Evolutionary conservation across 2,113 vertebrate genomes (phyloP).

Genomic region (Sialia sialis): DNA sequence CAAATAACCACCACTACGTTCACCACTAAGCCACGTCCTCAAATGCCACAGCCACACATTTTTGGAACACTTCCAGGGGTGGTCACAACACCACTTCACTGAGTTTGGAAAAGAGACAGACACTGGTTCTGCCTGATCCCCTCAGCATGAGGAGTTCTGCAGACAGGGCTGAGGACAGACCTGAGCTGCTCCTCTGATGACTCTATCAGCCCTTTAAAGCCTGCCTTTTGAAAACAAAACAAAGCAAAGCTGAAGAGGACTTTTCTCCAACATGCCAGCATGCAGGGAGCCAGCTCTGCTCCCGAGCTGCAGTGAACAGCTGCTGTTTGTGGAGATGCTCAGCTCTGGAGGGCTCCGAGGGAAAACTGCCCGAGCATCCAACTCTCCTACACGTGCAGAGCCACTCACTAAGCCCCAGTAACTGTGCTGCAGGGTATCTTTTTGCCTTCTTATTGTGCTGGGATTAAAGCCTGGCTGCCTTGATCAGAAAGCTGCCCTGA

Average conservation of each 20-base stretch:
- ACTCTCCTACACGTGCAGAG: neutral
- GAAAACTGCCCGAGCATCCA: neutral
- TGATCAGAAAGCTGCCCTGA: neutral
- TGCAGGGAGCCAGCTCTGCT: neutral
- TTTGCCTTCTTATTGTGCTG: neutral
- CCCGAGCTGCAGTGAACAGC: neutral
- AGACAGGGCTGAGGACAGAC: neutral
- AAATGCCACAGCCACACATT: neutral
- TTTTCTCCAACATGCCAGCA: fast-evolving
- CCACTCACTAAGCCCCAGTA: neutral
- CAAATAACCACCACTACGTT: neutral
- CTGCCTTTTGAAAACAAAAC: neutral
- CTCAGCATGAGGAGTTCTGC: neutral
- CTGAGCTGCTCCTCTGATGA: neutral
- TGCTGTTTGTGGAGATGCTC: neutral
- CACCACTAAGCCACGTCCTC: neutral
- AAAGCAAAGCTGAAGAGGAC: neutral
- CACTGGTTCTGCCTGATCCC: neutral
- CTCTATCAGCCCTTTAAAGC: neutral
- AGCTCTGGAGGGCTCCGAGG: neutral
- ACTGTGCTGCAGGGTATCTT: neutral
- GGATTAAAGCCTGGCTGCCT: slow-evolving; percentile 11
- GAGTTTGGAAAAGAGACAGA: neutral
- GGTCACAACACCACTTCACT: neutral
- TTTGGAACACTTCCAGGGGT: neutral